Base-by-base conservation (phyloP, 2,888 invertebrate genomes). In the Polymixis lichenea region DNA sequence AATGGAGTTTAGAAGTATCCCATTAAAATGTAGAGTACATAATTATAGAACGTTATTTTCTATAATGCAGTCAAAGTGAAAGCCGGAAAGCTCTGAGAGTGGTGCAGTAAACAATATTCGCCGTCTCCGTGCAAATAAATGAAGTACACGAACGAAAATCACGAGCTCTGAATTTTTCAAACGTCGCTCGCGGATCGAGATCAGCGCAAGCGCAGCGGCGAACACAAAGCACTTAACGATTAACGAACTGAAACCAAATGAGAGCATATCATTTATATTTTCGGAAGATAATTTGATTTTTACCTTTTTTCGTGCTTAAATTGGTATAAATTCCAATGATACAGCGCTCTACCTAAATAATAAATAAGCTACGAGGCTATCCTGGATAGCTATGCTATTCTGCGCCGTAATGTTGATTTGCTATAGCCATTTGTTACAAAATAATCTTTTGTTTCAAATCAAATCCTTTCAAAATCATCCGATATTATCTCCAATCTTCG, bases 151-250 rank as follows among this genome's bases (percentile, higher is more conserved):
- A 95, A 93, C 92, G 90, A 93, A 95, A 95, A 95, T 95, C 96
- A 95, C 96, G 96, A 95, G 93, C 90, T 91, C 89, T 91, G 93
- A 93, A 95, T 95, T 96, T 96, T 95, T 95, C 95, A 95, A n/a
- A 95, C 93, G 95, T 96, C 95, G 90, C 88, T 87, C 90, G 89
- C 86, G 91, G 90, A 94, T 94, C 93, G 93, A 90, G 93, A 94
- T 94, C 92, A 86, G 89, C 86, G 87, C 90, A 83, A 86, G 89
- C 91, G 91, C 90, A 86, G 93, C 95, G 95, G 95, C 93, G 89
- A 91, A 84, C 91, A 93, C 94, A 95, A 95, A 95, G 94, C 91
- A 85, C 87, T 90, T 91, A 92, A 91, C 93, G 93, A 94, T 94
- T 94, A 95, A 94, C 93, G 91, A 94, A 94, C 93, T 91, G 87